phyloP scores from a whole-genome alignment of 53 echinoderm and acorn worm species.

The Patiria pectinifera region DNA sequence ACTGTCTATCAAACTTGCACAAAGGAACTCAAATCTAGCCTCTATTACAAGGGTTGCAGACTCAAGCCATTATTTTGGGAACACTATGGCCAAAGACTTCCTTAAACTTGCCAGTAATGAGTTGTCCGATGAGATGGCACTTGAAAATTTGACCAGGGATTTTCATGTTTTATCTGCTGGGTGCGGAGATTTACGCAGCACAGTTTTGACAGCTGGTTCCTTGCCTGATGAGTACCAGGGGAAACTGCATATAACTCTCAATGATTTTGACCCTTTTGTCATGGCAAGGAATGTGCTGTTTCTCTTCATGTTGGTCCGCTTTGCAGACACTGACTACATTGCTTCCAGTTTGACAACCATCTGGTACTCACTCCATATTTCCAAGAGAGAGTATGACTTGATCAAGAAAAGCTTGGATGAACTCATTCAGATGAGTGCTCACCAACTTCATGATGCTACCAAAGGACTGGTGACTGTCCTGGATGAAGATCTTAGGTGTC shows the following conservation, averaged over 20 bases:
- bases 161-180: constrained; percentile 58
- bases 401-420: constrained; percentile 42
- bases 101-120: constrained; percentile 55
- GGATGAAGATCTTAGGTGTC: constrained; percentile 2
- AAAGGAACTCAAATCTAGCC: neutral
- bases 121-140: neutral
- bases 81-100: constrained; percentile 51
- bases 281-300: constrained; percentile 60
- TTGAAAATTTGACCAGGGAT: constrained; percentile 34
- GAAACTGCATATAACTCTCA: constrained; percentile 38
- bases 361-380: constrained; percentile 6
- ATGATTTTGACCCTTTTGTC: constrained; percentile 51
- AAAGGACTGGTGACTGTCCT: constrained; percentile 23
- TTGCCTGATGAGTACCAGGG: constrained; percentile 42
- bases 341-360: constrained; percentile 1
- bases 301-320: constrained; percentile 43
- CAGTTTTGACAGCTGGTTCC: constrained; percentile 56
- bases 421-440: constrained; percentile 18
- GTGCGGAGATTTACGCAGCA: constrained; percentile 64
- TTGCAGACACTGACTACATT: neutral
- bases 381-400: constrained; percentile 1
- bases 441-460: constrained; percentile 35
- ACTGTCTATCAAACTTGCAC: neutral
- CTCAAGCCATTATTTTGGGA: constrained; percentile 56
- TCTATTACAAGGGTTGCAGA: neutral